Percentiles rank a stretch among this genome's conserved stretches.
Evolutionary conservation across 2,113 vertebrate genomes (phyloP).

Genomic region (Poecilia latipinna): DNA sequence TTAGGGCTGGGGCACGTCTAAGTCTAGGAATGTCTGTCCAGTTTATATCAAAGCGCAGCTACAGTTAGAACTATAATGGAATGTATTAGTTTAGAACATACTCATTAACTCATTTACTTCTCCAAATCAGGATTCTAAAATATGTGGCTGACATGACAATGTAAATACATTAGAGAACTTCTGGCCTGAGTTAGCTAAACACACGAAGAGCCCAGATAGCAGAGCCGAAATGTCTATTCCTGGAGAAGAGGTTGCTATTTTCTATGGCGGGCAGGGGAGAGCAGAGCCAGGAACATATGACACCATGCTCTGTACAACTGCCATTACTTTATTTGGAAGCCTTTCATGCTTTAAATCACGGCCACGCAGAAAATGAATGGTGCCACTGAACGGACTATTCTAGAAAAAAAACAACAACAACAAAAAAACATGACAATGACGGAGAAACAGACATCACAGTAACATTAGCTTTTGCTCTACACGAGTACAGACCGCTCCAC

Average conservation of each 20-base stretch:
- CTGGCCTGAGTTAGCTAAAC: slow-evolving; percentile 56
- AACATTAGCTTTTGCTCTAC: neutral
- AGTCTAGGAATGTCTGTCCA: too few relatives aligned
- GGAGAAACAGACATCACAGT: neutral
- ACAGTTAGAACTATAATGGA: neutral
- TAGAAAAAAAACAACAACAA: too few relatives aligned
- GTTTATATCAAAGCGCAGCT: neutral
- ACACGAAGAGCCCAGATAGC: slow-evolving; percentile 60
- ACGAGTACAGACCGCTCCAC: neutral
- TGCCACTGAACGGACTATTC: slow-evolving; percentile 14
- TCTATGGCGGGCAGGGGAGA: slow-evolving; percentile 28
- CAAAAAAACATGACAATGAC: neutral
- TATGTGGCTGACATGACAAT: slow-evolving; percentile 9
- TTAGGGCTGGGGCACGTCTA: too few relatives aligned
- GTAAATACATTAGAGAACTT: slow-evolving; percentile 4
- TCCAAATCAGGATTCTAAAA: too few relatives aligned
- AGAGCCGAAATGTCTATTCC: slow-evolving; percentile 33
- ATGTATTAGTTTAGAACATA: neutral
- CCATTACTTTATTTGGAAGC: slow-evolving; percentile 70
- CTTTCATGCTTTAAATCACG: slow-evolving; percentile 54
- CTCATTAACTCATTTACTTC: neutral
- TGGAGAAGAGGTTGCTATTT: slow-evolving; percentile 49
- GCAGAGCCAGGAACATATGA: slow-evolving; percentile 71
- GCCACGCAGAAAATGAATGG: slow-evolving; percentile 30
- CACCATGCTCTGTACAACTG: slow-evolving; percentile 63